Evolutionary conservation across 2,797 vertebrate species (phyloP), one percentile per base, ranked within the genome.

Genomic region (Onychomys leucogaster): DNA sequence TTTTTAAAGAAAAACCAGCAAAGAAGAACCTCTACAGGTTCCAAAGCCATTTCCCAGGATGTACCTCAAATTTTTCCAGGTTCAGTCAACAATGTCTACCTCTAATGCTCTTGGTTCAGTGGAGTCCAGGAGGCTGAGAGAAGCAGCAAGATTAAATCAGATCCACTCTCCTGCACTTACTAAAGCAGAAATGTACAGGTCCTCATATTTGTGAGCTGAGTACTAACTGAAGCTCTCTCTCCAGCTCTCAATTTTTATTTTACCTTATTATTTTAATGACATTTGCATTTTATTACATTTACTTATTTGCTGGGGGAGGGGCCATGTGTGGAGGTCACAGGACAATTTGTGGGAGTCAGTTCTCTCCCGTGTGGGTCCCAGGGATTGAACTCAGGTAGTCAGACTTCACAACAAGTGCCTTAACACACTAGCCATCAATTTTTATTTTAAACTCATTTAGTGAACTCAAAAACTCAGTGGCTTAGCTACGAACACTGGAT

Each of bases 391-490:
- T 71, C 4, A 85, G 59, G 27, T 43, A 12, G 1, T 61, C 27
- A 75, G 67, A 27, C 52, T 75, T 89, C 6, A 13, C 6, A 12
- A n/a, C 69, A 41, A 43, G 85, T 59, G 65, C 27, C 29, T 75
- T 59, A 59, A 29, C n/a, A 27, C 25, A 41, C 49, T 73, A 57
- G n/a, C 67, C 49, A 27, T 75, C 75, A 89, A 37, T 83, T 97
- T 97, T 96, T 78, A 95, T 80, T 95, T 96, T 94, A 61, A 96
- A 86, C 27, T 92, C 65, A 85, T 77, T 92, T 92, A 95, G 75
- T 90, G 14, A 94, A 94, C 93, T 96, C 71, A 83, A 93, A 96
- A 95, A 92, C 49, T 94, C 52, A 94, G 49, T 65, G 37, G 75
- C 67, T 97, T 95, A 92, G 61, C 90, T 49, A 90, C 73, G 43